A percentile compares a stretch with the other conserved stretches of the same genome.
These are phyloP conservation scores for Cydia splendana DNA, from an alignment of 1,140 invertebrate species.

Conservation along the genomic window DNA sequence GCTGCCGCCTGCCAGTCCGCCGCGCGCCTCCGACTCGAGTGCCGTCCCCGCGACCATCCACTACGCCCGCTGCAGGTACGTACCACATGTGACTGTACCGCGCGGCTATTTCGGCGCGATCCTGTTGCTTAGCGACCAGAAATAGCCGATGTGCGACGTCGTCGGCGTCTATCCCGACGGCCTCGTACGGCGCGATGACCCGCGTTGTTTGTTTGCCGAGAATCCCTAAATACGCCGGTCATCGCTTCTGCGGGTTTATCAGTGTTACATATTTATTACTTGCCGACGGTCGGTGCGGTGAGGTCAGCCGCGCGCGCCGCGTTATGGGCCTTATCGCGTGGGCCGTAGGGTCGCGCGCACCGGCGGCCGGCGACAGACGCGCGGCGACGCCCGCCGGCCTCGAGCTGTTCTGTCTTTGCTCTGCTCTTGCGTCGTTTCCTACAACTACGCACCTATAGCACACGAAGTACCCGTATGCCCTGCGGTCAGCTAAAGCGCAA, in stretches of 20 bases:
- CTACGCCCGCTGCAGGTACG: constrained; percentile 60
- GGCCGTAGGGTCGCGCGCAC: constrained; percentile 61
- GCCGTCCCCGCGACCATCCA: constrained; percentile 53
- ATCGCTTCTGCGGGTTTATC: constrained; percentile 76
- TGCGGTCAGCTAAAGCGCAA: not conserved
- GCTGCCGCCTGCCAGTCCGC: constrained; percentile 68
- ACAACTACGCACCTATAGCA: constrained; percentile 34
- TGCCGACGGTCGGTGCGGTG: constrained; percentile 67
- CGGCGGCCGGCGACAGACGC: constrained; percentile 39
- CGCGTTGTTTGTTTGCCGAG: constrained; percentile 53
- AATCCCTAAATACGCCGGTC: constrained; percentile 74
- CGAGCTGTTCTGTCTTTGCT: constrained; percentile 65
- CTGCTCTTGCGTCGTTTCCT: constrained; percentile 71
- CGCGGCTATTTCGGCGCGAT: constrained; percentile 36
- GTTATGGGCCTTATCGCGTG: constrained; percentile 71
- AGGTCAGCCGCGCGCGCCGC: constrained; percentile 70
- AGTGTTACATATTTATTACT: constrained; percentile 80
- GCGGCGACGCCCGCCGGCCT: constrained; percentile 62
- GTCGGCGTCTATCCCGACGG: constrained; percentile 31
- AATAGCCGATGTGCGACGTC: constrained; percentile 54
- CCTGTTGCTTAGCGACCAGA: constrained; percentile 44
- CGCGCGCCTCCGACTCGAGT: constrained; percentile 72
- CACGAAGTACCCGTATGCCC: not conserved
- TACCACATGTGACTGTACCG: constrained; percentile 55
- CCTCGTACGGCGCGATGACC: constrained; percentile 49